phyloP scores from a whole-genome alignment of 1,140 invertebrate genomes.

The Pantala flavescens region DNA sequence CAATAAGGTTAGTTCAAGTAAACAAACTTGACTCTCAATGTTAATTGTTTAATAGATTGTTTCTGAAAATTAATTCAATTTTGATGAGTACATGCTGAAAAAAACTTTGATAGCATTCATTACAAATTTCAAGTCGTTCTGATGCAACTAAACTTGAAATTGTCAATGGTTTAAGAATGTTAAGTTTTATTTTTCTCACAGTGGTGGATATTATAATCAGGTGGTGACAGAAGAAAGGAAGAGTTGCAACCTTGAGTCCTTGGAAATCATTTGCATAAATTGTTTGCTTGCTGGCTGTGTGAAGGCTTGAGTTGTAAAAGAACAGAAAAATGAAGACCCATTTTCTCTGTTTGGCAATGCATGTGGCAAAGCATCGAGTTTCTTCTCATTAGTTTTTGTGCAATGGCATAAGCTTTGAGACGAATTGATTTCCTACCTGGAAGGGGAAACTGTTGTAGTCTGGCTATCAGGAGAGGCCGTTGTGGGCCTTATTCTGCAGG shows the following conservation, averaged over 20 bases:
- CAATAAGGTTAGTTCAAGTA: no score
- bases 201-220: no score
- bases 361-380: not conserved
- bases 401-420: conserved; percentile 1
- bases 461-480: conserved; percentile 25
- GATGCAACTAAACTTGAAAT: no score
- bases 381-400: not conserved
- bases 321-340: not conserved
- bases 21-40: no score
- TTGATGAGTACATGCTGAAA: no score
- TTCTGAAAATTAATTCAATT: no score
- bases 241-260: not conserved
- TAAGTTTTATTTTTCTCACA: no score
- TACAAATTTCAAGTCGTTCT: no score
- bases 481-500: conserved; percentile 27
- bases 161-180: no score
- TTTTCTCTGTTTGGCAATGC: not conserved
- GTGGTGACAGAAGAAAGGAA: not conserved
- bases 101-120: no score
- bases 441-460: conserved; percentile 26
- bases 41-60: no score
- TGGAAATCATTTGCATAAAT: not conserved
- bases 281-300: not conserved
- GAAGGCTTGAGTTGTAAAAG: not conserved
- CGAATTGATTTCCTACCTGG: conserved; percentile 25